A percentile compares a stretch with the other conserved stretches of the same genome.
Evolutionary conservation across 2,888 invertebrate species (phyloP).

Genomic region (Hyposoter didymator): DNA sequence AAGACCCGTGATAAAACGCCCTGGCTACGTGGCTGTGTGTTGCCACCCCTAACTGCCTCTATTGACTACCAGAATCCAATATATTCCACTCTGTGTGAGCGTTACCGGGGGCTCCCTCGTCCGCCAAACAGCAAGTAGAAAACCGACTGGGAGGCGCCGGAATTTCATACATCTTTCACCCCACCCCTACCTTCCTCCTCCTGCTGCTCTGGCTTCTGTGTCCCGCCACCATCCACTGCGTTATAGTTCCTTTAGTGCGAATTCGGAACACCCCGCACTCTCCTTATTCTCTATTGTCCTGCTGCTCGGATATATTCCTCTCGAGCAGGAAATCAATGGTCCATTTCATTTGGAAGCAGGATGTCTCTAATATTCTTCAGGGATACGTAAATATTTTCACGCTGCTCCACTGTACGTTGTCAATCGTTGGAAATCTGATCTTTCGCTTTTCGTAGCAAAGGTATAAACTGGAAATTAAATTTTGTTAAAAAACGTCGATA

Average conservation of each 20-base stretch:
- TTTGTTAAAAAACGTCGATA: too few species aligned
- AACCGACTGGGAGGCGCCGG: slow-evolving; percentile 82
- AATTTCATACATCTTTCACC: slow-evolving; percentile 83
- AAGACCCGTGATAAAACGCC: slow-evolving; percentile 83
- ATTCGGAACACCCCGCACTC: neutral
- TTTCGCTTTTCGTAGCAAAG: too few species aligned
- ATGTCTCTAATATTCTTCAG: neutral
- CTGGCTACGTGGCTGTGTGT: slow-evolving; percentile 80
- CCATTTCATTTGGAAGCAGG: neutral
- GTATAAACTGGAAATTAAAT: too few species aligned
- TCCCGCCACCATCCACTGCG: neutral
- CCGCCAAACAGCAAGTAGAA: slow-evolving; percentile 76
- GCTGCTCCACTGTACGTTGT: too few species aligned
- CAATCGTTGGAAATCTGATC: too few species aligned
- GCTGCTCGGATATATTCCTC: neutral
- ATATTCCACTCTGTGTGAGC: slow-evolving; percentile 79
- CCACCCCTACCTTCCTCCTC: slow-evolving; percentile 34
- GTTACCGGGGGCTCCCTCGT: slow-evolving; percentile 35
- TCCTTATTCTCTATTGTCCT: neutral
- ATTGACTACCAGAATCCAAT: slow-evolving; percentile 84
- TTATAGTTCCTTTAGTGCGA: slow-evolving; percentile 11
- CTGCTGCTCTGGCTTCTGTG: neutral
- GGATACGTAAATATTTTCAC: neutral
- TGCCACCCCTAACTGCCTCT: slow-evolving; percentile 83
- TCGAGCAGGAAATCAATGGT: neutral